Percentiles rank a stretch among this genome's conserved stretches.
phyloP scores from a whole-genome alignment of 2,888 invertebrate species.

The Spilarctia lutea region DNA sequence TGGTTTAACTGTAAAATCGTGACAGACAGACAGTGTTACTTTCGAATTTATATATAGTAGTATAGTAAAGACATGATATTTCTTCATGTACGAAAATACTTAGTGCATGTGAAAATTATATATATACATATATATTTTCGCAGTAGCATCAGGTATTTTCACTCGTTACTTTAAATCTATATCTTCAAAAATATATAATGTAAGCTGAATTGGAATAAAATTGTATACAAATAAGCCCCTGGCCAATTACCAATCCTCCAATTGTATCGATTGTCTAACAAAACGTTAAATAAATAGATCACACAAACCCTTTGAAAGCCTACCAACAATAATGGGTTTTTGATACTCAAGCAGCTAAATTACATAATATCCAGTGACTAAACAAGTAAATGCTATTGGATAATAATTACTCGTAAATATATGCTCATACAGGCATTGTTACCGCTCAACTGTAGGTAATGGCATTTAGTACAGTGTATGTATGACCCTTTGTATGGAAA shows the following conservation, averaged over 20 bases:
- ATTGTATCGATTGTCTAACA: neutral
- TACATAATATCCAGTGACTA: neutral
- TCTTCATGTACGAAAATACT: too few relatives aligned
- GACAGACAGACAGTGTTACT: too few relatives aligned
- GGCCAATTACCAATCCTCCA: neutral
- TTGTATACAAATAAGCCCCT: neutral
- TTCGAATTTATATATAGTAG: too few relatives aligned
- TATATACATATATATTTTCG: too few relatives aligned
- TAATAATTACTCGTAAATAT: slow-evolving; percentile 5
- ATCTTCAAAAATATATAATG: neutral
- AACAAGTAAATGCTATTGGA: neutral
- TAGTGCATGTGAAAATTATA: too few relatives aligned
- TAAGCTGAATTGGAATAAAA: neutral
- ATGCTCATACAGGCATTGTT: neutral
- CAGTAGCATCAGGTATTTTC: too few relatives aligned
- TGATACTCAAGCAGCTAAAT: neutral
- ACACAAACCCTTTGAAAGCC: neutral
- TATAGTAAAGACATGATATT: too few relatives aligned
- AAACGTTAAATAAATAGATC: neutral
- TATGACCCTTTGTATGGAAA: neutral
- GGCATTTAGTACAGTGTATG: neutral
- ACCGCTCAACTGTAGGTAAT: neutral
- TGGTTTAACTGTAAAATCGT: too few relatives aligned
- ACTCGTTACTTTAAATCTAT: too few relatives aligned
- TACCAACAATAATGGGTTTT: neutral